Conservation (phyloP, 2,113 vertebrate genomes). For the Eonycteris spelaea region DNA sequence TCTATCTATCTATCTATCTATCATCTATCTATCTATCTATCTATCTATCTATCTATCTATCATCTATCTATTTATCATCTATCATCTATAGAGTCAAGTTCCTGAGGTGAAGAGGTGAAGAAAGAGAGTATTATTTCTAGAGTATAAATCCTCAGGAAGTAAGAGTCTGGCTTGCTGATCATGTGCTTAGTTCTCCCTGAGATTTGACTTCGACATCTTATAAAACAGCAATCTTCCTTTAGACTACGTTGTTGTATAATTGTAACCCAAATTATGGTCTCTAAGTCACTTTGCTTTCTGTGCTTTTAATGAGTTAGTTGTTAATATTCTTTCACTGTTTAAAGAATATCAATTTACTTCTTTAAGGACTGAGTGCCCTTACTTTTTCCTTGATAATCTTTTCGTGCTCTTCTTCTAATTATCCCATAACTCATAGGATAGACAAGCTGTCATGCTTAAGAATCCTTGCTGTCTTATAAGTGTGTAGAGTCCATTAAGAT, state of each 20-base stretch:
- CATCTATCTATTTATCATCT: background rate
- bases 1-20: too few species aligned
- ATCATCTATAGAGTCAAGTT: background rate
- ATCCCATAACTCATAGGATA: background rate
- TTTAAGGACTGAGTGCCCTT: background rate
- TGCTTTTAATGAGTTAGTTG: background rate
- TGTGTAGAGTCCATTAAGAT: background rate
- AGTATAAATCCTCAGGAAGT: background rate
- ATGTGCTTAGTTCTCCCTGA: background rate
- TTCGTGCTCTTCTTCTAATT: background rate
- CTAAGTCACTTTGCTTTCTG: background rate
- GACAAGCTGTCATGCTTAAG: background rate
- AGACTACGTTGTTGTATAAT: background rate
- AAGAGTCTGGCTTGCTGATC: background rate
- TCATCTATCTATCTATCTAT: too few species aligned
- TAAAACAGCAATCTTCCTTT: background rate
- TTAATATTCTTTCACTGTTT: background rate
- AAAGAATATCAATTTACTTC: background rate
- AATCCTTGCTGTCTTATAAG: background rate
- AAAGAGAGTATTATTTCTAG: background rate
- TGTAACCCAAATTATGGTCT: background rate
- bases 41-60: too few species aligned
- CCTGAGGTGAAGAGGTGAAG: background rate
- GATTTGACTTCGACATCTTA: background rate
- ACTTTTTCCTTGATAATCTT: background rate